Conservation (phyloP, 2,797 vertebrate genomes). For the Psittacula echo region DNA sequence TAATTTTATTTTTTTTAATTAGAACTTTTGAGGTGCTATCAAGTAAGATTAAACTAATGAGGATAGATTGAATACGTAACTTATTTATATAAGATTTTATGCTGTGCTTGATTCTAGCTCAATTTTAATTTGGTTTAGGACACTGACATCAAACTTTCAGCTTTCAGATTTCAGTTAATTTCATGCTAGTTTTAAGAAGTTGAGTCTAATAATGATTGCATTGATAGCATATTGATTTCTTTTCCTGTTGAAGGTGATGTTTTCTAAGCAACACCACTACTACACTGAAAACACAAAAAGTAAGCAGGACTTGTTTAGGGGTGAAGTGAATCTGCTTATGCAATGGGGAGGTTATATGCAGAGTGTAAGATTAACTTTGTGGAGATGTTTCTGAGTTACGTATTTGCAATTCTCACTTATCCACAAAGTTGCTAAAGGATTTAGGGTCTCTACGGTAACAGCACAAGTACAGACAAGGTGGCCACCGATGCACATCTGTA, state of each 20-base stretch:
- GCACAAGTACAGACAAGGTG: not conserved
- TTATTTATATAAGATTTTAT: conserved; percentile 65
- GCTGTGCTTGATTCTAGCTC: conserved; percentile 42
- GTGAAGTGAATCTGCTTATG: not conserved
- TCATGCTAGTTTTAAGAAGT: conserved; percentile 66
- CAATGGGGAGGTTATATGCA: not conserved
- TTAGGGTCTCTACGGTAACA: not conserved
- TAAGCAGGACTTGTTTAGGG: not conserved
- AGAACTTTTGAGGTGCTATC: conserved; percentile 38
- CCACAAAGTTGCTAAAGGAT: not conserved
- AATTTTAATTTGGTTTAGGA: conserved; percentile 73
- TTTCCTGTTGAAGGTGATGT: not conserved
- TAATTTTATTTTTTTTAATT: not conserved
- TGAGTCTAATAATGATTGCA: not conserved
- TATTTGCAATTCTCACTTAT: not conserved
- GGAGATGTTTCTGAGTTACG: not conserved
- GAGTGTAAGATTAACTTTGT: not conserved
- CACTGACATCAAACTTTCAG: conserved; percentile 48
- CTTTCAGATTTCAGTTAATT: conserved; percentile 61
- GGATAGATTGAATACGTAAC: conserved; percentile 35
- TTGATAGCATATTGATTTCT: not conserved
- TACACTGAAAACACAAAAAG: not conserved
- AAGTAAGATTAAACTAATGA: conserved; percentile 47
- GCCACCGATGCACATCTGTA: not conserved
- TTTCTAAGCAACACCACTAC: conserved; percentile 36